Evolutionary conservation across 2,888 invertebrate species (phyloP).

Genomic region (Archips crataeganus): DNA sequence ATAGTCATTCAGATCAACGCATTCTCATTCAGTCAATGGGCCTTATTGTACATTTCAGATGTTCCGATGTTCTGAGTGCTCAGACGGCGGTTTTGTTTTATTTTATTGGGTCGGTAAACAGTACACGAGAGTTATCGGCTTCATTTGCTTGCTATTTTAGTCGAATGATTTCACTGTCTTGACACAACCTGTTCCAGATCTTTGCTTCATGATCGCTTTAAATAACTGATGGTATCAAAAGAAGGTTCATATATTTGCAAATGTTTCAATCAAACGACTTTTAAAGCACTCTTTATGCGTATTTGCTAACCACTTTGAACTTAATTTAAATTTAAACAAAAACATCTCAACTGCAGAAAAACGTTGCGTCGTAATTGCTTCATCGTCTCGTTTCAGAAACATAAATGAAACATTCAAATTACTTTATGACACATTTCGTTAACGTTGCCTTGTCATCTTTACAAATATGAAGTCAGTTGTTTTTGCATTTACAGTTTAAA

Average conservation of each 20-base stretch:
- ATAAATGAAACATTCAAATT: conserved; percentile 49
- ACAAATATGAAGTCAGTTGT: conserved; percentile 30
- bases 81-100: conserved; percentile 59
- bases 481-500: conserved; percentile 42
- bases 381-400: conserved; percentile 63
- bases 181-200: conserved; percentile 8
- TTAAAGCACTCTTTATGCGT: background rate
- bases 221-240: background rate
- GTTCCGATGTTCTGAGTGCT: conserved; percentile 51
- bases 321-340: conserved; percentile 58
- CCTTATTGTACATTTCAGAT: conserved; percentile 67
- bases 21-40: conserved; percentile 72
- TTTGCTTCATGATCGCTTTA: background rate
- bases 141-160: conserved; percentile 13
- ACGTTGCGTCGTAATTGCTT: conserved; percentile 69
- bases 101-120: conserved; percentile 59
- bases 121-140: conserved; percentile 52
- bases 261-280: conserved; percentile 3
- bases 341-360: conserved; percentile 58
- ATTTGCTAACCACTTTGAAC: conserved; percentile 2
- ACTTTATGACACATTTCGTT: conserved; percentile 45
- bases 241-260: background rate
- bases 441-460: conserved; percentile 33
- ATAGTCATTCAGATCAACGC: conserved; percentile 69
- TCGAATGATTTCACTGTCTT: conserved; percentile 23